phyloP scores from a whole-genome alignment of 2,888 invertebrate genomes.

The Morpho helenor region DNA sequence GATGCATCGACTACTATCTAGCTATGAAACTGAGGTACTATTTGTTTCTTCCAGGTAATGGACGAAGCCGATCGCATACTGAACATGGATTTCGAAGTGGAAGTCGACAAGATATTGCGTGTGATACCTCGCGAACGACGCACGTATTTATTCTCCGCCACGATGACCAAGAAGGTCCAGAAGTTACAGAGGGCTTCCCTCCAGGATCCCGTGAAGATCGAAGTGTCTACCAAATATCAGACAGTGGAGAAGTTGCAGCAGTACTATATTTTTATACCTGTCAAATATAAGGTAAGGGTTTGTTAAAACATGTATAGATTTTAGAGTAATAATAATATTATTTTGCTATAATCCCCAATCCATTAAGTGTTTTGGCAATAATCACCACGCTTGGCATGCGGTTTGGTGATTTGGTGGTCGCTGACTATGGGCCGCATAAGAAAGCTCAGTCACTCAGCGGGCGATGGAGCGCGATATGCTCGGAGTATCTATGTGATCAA shows the following conservation, averaged over 20 bases:
- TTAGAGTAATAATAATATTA: too few relatives aligned
- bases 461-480: too few relatives aligned
- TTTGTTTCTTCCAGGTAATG: conserved; percentile 84
- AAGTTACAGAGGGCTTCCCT: conserved; percentile 97
- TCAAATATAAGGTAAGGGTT: conserved; percentile 94
- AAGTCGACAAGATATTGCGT: conserved; percentile 95
- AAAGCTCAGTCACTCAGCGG: too few relatives aligned
- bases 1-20: too few relatives aligned
- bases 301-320: too few relatives aligned
- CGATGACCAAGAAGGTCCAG: conserved; percentile 98
- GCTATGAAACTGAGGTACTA: too few relatives aligned
- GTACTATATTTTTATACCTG: conserved; percentile 96
- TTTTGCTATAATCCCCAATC: too few relatives aligned
- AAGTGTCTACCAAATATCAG: conserved; percentile 97
- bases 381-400: too few relatives aligned
- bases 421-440: too few relatives aligned
- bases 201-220: conserved; percentile 96
- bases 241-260: conserved; percentile 98
- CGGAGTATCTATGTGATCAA: too few relatives aligned
- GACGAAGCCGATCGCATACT: conserved; percentile 99
- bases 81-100: conserved; percentile 99
- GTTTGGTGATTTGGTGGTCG: too few relatives aligned
- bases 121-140: conserved; percentile 94
- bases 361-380: too few relatives aligned
- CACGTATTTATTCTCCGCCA: conserved; percentile 98